phyloP scores from a whole-genome alignment of 2,113 vertebrate species.

The Xenopus tropicalis region DNA sequence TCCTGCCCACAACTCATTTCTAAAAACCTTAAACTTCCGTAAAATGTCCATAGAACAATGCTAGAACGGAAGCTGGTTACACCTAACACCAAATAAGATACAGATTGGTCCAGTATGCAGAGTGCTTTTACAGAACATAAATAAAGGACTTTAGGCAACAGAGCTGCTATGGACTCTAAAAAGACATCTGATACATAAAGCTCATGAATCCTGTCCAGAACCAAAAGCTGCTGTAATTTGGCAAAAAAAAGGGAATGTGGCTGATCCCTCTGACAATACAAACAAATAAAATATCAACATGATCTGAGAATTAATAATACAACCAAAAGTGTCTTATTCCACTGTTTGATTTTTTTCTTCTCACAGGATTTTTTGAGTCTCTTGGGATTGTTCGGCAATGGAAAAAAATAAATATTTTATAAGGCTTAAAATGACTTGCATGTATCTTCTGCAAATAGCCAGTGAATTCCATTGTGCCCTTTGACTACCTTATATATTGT shows the following conservation, averaged over 20 bases:
- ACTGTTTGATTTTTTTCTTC: slow-evolving; percentile 26
- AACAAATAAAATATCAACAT: slow-evolving; percentile 13
- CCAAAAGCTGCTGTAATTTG: not conserved
- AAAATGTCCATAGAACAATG: not conserved
- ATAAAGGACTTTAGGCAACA: not conserved
- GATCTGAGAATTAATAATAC: slow-evolving; percentile 7
- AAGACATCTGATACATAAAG: not conserved
- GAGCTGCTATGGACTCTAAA: not conserved
- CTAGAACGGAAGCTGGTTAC: not conserved
- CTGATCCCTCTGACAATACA: slow-evolving; percentile 16
- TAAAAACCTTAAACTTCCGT: no score
- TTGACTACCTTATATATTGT: not conserved
- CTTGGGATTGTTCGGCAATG: slow-evolving; percentile 8
- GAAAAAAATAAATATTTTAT: slow-evolving; percentile 33
- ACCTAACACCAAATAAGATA: not conserved
- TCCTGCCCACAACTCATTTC: no score
- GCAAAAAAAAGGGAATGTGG: not conserved
- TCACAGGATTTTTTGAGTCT: not conserved
- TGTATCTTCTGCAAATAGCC: slow-evolving; percentile 6
- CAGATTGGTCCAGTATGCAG: not conserved
- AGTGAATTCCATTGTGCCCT: slow-evolving; percentile 5
- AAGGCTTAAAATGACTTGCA: slow-evolving; percentile 1
- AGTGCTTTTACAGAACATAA: not conserved
- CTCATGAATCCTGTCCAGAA: not conserved
- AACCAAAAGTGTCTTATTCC: slow-evolving; percentile 13